Conservation (phyloP, 2,888 invertebrate genomes). For the Platerodrilus igneus region DNA sequence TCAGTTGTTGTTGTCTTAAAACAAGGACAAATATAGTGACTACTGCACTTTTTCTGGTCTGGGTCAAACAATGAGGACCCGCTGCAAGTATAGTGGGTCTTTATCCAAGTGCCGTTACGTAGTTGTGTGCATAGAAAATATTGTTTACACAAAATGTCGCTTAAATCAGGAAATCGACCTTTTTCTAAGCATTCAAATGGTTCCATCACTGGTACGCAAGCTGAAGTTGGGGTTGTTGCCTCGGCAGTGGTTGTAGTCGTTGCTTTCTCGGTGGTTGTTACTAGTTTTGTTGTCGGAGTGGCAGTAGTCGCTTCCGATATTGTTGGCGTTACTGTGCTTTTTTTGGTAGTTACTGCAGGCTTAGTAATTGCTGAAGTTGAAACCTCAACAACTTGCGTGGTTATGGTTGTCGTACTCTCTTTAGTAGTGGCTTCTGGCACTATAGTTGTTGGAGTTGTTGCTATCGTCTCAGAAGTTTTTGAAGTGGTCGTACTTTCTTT, state of each 20-base stretch:
- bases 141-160: conserved; percentile 34
- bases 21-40: no score
- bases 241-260: no score
- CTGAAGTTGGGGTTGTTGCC: no score
- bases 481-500: no score
- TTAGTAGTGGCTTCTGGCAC: not conserved
- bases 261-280: not conserved
- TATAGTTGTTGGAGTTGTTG: no score
- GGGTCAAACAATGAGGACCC: conserved; percentile 28
- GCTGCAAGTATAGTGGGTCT: conserved; percentile 35
- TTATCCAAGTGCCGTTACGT: conserved; percentile 33
- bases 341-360: not conserved
- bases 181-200: conserved; percentile 40
- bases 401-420: conserved; percentile 1
- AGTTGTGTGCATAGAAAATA: conserved; percentile 27
- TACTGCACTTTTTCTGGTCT: no score
- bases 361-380: not conserved
- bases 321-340: not conserved
- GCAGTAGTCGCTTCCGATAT: not conserved
- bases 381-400: not conserved
- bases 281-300: conserved; percentile 3
- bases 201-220: no score
- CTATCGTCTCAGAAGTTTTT: no score
- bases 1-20: no score
- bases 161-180: conserved; percentile 47